Percentiles rank a stretch among this genome's conserved stretches.
These are phyloP conservation scores for human DNA, from an alignment of 2,113 vertebrate genomes.

Conservation along the genomic window DNA sequence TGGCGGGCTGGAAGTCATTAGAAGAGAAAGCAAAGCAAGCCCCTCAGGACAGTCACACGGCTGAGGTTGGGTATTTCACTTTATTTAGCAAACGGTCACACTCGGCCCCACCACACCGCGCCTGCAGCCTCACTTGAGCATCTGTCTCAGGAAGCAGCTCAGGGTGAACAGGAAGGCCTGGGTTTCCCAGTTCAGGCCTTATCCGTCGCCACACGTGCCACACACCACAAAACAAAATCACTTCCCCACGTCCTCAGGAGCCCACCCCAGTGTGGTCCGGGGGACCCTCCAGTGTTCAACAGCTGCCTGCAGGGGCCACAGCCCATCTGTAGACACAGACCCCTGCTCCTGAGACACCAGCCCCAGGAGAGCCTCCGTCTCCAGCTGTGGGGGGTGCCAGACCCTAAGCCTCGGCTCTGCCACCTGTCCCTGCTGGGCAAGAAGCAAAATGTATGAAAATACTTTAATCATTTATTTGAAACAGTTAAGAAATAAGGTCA, in stretches of 20 bases:
- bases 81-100: conserved; percentile 58
- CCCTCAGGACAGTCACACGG: not conserved
- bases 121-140: not conserved
- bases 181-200: not conserved
- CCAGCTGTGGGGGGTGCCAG: not conserved
- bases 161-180: not conserved
- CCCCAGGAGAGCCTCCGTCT: not conserved
- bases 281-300: conserved; percentile 1
- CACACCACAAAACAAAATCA: not conserved
- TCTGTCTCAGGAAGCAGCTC: not conserved
- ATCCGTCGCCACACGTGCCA: not conserved
- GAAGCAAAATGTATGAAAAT: conserved; percentile 86
- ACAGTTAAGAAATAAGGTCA: conserved; percentile 85
- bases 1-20: not conserved
- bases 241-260: not conserved
- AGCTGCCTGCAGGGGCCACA: not conserved
- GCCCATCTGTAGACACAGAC: not conserved
- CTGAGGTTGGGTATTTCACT: conserved; percentile 40
- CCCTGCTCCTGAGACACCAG: not conserved
- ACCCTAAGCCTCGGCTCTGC: not conserved
- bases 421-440: conserved; percentile 65
- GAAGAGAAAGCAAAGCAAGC: not conserved
- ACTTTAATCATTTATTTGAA: conserved; percentile 87
- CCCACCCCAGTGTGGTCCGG: not conserved
- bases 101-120: not conserved